phyloP scores from a whole-genome alignment of 2,888 invertebrate species.

The Stenotaenia linearis region DNA sequence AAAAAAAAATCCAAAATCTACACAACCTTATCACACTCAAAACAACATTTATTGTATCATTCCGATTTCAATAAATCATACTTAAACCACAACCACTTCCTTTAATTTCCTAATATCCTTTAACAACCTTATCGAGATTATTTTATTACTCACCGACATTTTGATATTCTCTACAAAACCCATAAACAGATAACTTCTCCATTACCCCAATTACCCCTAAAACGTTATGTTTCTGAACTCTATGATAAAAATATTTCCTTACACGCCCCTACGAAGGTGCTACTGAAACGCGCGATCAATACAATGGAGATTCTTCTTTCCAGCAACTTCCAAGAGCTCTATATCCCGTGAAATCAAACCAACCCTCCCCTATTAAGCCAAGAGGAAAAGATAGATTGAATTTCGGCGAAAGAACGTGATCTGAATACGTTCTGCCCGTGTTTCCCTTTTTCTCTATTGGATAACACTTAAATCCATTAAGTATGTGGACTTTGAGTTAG shows the following conservation, averaged over 20 bases:
- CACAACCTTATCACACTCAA: too few species aligned
- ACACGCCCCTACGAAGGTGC: neutral
- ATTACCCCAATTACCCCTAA: neutral
- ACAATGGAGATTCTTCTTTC: neutral
- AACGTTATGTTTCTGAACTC: neutral
- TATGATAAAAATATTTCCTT: neutral
- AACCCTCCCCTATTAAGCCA: constrained; percentile 13
- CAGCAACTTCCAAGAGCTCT: neutral
- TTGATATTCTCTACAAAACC: neutral
- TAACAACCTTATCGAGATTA: neutral
- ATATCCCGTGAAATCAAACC: constrained; percentile 19
- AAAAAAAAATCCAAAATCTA: neutral
- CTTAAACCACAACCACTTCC: neutral
- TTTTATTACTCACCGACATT: neutral
- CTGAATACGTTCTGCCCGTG: neutral
- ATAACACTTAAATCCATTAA: neutral
- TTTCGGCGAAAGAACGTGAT: neutral
- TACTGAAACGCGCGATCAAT: neutral
- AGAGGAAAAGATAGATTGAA: constrained; percentile 13
- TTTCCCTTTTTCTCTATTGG: neutral
- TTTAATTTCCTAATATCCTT: neutral
- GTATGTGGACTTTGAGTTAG: neutral
- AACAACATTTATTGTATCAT: neutral
- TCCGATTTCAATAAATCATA: neutral
- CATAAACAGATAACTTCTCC: neutral